phyloP scores from a whole-genome alignment of 2,888 invertebrate species.

The Agonum fuliginosum region DNA sequence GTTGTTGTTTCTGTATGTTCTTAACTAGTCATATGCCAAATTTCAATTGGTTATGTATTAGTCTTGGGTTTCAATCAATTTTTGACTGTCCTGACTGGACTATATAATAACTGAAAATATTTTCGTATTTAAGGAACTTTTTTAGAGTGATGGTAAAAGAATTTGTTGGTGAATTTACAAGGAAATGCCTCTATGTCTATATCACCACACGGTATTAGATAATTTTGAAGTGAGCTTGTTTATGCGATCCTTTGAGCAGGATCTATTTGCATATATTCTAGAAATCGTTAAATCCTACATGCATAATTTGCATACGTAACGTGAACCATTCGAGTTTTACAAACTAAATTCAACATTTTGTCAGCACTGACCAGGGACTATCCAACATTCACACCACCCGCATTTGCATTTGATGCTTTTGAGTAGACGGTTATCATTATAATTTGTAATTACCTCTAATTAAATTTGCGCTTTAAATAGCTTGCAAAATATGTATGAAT shows the following conservation, averaged over 20 bases:
- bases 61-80: no score
- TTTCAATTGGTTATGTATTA: no score
- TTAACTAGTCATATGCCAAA: no score
- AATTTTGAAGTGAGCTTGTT: neutral
- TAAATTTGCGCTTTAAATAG: neutral
- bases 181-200: no score
- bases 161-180: no score
- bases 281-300: constrained; percentile 10
- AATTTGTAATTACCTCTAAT: neutral
- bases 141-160: no score
- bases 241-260: neutral
- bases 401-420: neutral
- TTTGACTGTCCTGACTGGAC: no score
- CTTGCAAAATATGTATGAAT: neutral
- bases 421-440: neutral
- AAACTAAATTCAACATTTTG: constrained; percentile 4
- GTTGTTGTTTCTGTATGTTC: no score
- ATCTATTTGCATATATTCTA: constrained; percentile 23
- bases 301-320: constrained; percentile 28
- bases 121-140: no score
- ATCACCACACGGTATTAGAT: no score
- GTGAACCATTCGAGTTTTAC: neutral
- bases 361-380: neutral
- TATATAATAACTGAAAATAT: no score
- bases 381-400: neutral